These are phyloP conservation scores for Esox lucius DNA, from an alignment of 2,797 vertebrate genomes.

Conservation along the genomic window DNA sequence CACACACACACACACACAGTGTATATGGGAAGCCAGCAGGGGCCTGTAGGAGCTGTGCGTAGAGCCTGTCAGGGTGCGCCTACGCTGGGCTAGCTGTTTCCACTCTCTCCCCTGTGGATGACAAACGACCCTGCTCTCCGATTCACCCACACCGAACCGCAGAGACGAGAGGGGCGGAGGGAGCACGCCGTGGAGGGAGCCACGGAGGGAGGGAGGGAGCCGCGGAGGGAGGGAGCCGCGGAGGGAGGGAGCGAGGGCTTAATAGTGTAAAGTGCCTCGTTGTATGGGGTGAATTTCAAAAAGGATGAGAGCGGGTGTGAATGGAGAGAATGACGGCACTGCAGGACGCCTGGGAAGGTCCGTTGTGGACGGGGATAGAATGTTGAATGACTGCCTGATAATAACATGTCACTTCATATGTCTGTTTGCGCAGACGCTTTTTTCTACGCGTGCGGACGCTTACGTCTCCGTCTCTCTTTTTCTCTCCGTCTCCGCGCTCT, in stretches of 20 bases:
- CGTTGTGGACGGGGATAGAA: conserved; percentile 39
- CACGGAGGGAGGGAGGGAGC: no score
- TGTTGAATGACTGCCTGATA: no score
- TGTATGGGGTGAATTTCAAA: conserved; percentile 61
- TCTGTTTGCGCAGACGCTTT: no score
- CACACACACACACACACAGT: conserved; percentile 1
- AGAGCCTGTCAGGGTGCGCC: conserved; percentile 28
- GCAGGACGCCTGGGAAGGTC: conserved; percentile 36
- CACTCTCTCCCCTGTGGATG: conserved; percentile 60
- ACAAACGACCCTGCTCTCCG: conserved; percentile 72
- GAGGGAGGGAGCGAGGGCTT: conserved; percentile 40
- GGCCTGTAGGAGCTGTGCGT: conserved; percentile 35
- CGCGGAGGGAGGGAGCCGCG: no score
- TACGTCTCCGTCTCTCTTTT: no score
- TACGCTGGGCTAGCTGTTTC: conserved; percentile 64
- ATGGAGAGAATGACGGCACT: conserved; percentile 3
- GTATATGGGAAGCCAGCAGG: conserved; percentile 15
- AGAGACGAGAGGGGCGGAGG: conserved; percentile 47
- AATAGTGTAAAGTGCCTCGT: conserved; percentile 68
- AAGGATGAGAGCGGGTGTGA: conserved; percentile 35
- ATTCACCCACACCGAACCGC: conserved; percentile 60
- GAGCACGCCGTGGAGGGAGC: no score
- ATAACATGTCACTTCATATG: no score
- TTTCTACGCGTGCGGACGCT: no score
- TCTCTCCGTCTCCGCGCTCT: no score